These are phyloP conservation scores for Drymodes brunneopygia DNA, from an alignment of 2,113 vertebrate genomes.

Conservation along the genomic window DNA sequence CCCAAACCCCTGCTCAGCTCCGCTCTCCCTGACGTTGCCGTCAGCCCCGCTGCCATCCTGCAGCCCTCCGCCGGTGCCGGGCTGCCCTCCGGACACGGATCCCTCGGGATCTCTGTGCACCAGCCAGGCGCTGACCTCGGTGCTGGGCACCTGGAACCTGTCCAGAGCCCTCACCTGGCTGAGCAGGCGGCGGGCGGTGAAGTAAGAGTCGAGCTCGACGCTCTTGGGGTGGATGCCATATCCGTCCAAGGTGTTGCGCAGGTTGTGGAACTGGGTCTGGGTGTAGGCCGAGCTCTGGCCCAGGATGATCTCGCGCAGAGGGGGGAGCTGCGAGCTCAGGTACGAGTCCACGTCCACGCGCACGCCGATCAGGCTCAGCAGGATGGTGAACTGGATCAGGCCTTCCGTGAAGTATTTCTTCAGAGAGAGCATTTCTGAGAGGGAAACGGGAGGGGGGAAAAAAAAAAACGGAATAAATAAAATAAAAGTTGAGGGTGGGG, in stretches of 20 bases:
- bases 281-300: slow-evolving; percentile 98
- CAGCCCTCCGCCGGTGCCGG: slow-evolving; percentile 80
- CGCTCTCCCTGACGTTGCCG: slow-evolving; percentile 81
- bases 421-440: slow-evolving; percentile 99
- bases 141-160: slow-evolving; percentile 88
- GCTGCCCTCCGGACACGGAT: slow-evolving; percentile 83
- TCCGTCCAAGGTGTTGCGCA: slow-evolving; percentile 93
- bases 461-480: no score
- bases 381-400: slow-evolving; percentile 99
- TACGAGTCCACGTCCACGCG: slow-evolving; percentile 97
- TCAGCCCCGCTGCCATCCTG: slow-evolving; percentile 83
- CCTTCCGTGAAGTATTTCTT: slow-evolving; percentile 99
- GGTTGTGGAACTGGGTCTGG: slow-evolving; percentile 98
- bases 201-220: slow-evolving; percentile 93
- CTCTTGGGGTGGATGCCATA: slow-evolving; percentile 98
- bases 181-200: slow-evolving; percentile 87
- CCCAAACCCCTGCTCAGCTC: slow-evolving; percentile 83
- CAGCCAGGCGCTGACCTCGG: slow-evolving; percentile 91
- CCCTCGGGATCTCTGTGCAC: slow-evolving; percentile 93
- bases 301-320: slow-evolving; percentile 96
- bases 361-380: slow-evolving; percentile 96
- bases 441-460: no score
- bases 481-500: no score
- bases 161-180: slow-evolving; percentile 94
- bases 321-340: slow-evolving; percentile 91